These are phyloP conservation scores for Diglossa brunneiventris DNA, from an alignment of 2,113 vertebrate genomes.

Conservation along the genomic window DNA sequence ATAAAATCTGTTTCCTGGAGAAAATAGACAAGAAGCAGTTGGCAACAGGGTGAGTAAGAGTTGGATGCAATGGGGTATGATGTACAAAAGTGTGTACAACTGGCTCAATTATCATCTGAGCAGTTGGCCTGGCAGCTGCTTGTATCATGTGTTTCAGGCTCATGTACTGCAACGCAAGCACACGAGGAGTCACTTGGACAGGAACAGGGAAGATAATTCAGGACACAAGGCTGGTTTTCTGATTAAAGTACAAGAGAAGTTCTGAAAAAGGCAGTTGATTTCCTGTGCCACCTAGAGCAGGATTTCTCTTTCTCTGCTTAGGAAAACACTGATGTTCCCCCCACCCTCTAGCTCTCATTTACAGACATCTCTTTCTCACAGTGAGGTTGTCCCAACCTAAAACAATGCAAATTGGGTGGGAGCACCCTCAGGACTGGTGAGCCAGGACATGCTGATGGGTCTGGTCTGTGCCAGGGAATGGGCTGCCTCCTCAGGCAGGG, in stretches of 20 bases:
- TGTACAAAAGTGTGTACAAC: background rate
- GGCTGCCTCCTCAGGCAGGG: background rate
- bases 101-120: slow-evolving; percentile 17
- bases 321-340: background rate
- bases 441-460: background rate
- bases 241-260: background rate
- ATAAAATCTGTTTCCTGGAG: background rate
- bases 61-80: background rate
- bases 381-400: background rate
- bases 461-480: background rate
- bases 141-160: slow-evolving; percentile 5
- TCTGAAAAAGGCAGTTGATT: background rate
- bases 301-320: background rate
- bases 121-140: slow-evolving; percentile 53
- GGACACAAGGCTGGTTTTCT: background rate
- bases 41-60: slow-evolving; percentile 22
- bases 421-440: background rate
- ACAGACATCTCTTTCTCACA: background rate
- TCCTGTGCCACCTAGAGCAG: background rate
- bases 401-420: background rate
- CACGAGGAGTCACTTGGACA: background rate
- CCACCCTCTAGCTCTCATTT: background rate
- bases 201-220: background rate
- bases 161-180: background rate
- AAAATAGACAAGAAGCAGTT: slow-evolving; percentile 28